phyloP scores from a whole-genome alignment of 2,797 vertebrate species.

The Sebastes miniatus region DNA sequence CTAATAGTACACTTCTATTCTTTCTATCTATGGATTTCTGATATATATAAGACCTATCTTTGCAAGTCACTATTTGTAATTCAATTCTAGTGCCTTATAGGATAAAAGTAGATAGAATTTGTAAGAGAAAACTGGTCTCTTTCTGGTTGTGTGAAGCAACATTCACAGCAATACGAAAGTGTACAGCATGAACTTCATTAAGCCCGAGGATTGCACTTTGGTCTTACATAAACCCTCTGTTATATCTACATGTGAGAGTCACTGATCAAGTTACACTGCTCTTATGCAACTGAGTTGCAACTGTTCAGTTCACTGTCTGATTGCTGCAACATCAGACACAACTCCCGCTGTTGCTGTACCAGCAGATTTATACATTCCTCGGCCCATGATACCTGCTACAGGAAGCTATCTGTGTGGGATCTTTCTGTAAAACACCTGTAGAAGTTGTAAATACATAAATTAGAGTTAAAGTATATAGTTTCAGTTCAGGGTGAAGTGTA shows the following conservation, averaged over 20 bases:
- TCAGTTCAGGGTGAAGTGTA: too few species aligned
- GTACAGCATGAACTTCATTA: conserved; percentile 12
- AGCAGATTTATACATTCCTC: not conserved
- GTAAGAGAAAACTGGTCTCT: not conserved
- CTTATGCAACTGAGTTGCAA: conserved; percentile 56
- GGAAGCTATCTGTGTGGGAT: not conserved
- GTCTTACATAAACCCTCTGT: conserved; percentile 53
- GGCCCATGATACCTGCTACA: not conserved
- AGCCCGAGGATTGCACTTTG: conserved; percentile 25
- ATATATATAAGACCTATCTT: not conserved
- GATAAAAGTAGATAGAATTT: not conserved
- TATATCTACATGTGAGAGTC: conserved; percentile 13
- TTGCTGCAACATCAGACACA: not conserved
- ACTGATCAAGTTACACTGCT: conserved; percentile 38
- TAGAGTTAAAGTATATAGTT: not conserved
- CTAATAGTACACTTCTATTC: not conserved
- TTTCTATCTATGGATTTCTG: not conserved
- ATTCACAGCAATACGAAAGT: not conserved
- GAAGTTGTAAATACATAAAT: not conserved
- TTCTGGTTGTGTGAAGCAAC: not conserved
- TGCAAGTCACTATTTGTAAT: not conserved
- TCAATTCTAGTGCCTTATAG: too few species aligned
- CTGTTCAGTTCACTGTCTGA: not conserved
- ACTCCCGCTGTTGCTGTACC: not conserved
- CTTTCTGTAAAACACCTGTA: not conserved